Base-by-base conservation (phyloP, 2,113 vertebrate genomes). In the Anhinga rufa region DNA sequence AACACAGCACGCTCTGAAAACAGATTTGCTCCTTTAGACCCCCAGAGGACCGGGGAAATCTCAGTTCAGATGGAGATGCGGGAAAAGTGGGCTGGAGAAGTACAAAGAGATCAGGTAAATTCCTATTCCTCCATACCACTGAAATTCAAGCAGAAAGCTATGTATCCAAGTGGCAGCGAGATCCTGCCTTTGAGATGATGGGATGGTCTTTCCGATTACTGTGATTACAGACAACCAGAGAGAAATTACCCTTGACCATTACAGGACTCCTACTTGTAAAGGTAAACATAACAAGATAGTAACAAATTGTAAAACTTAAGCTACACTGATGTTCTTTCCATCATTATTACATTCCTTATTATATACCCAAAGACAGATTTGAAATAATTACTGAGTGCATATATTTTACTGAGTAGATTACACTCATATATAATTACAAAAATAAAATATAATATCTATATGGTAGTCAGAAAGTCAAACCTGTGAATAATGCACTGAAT, bases 11-110 rank as follows among this genome's bases (percentile, higher is more conserved):
- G 9, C 17, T n/a, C 48, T 5, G 0, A 52, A 14, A 82, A 6
- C 5, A 52, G 13, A n/a, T 69, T 49, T 38, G 5, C 26, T 74
- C 44, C 49, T n/a, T 14, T 9, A 29, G 21, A 42, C 8, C 46
- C 40, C 14, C 10, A 36, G 77, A 70, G 40, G 28, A 36, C 9
- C 51, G 75, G n/a, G 13, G 68, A 69, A n/a, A 68, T 20, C 26
- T 40, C 18, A 20, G 20, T 38, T 64, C 3, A 3, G 52, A 7
- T n/a, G 15, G 18, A 83, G 32, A 51, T 2, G 9, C 0, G 2
- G 25, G 36, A 48, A 55, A 55, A 89, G 10, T 1, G 4, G 51
- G n/a, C 15, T 90, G 38, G 46, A 81, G 7, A 60, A 79, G 24
- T 16, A 48, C 9, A 21, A 62, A 57, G 66, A 40, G n/a, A 31